phyloP scores from a whole-genome alignment of 2,113 vertebrate species.

The Tetrao urogallus region DNA sequence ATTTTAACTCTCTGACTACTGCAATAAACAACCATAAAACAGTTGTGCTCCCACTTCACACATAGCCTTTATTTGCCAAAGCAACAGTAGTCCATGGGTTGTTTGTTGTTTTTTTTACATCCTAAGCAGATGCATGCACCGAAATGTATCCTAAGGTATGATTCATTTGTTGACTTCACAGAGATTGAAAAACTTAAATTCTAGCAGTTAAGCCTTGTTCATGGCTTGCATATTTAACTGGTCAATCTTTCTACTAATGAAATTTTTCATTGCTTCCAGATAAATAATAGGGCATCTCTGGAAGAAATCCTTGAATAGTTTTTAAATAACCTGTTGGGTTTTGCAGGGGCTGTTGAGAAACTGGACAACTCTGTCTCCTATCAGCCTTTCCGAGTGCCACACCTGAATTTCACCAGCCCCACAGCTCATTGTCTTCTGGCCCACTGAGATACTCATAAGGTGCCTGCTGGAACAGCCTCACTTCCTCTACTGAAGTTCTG shows the following conservation, averaged over 20 bases:
- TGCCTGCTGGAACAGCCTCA: background rate
- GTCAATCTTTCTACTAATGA: background rate
- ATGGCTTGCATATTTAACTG: background rate
- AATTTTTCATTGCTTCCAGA: background rate
- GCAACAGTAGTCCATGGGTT: background rate
- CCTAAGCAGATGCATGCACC: conserved; percentile 1
- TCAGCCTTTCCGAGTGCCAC: background rate
- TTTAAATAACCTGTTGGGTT: background rate
- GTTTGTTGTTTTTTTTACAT: conserved; percentile 5
- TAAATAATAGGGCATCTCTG: background rate
- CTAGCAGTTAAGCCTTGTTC: conserved; percentile 5
- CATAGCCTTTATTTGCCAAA: background rate
- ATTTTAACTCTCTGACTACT: conserved; percentile 43
- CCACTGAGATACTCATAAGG: background rate
- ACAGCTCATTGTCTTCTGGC: background rate
- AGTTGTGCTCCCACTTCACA: background rate
- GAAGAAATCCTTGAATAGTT: background rate
- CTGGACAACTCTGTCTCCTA: background rate
- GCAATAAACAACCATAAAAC: background rate
- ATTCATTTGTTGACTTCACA: conserved; percentile 34
- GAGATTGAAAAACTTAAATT: conserved; percentile 27
- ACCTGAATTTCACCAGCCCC: background rate
- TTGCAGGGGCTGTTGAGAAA: background rate
- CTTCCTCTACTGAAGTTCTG: background rate
- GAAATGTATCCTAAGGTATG: conserved; percentile 10